A percentile compares a stretch with the other conserved stretches of the same genome.
Conservation (phyloP, 2,888 invertebrate genomes). For the Hypsopygia costalis region DNA sequence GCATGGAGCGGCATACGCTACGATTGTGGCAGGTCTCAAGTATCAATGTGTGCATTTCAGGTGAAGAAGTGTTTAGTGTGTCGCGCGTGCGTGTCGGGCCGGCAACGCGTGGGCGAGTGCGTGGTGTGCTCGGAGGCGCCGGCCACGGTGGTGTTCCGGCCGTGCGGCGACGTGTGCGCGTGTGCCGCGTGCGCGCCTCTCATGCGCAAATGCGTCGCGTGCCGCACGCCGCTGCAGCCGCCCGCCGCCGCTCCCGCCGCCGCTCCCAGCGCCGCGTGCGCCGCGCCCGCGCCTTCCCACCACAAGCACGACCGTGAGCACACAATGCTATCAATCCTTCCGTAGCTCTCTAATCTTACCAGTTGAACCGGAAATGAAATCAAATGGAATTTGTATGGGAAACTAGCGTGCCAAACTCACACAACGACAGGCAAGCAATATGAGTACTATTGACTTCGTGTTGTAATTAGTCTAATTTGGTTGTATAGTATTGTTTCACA, state of each 20-base stretch:
- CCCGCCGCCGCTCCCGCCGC: slow-evolving; percentile 63
- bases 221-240: slow-evolving; percentile 88
- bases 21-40: too few species aligned
- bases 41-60: too few species aligned
- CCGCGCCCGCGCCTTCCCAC: slow-evolving; percentile 5
- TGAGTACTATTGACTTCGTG: too few species aligned
- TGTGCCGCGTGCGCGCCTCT: slow-evolving; percentile 92
- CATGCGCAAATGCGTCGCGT: slow-evolving; percentile 99
- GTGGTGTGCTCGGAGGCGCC: slow-evolving; percentile 97
- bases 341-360: too few species aligned
- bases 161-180: slow-evolving; percentile 97
- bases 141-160: slow-evolving; percentile 94
- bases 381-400: too few species aligned
- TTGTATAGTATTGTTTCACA: too few species aligned
- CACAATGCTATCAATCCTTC: too few species aligned
- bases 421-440: too few species aligned
- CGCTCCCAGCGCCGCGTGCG: slow-evolving; percentile 13
- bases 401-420: too few species aligned
- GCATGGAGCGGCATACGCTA: too few species aligned
- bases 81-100: slow-evolving; percentile 89
- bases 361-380: too few species aligned
- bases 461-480: too few species aligned
- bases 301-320: slow-evolving; percentile 4
- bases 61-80: slow-evolving; percentile 98
- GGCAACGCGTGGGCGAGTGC: slow-evolving; percentile 96